Conservation (phyloP, 2,113 vertebrate species). For the Gnathonemus echidnorhynchus region DNA sequence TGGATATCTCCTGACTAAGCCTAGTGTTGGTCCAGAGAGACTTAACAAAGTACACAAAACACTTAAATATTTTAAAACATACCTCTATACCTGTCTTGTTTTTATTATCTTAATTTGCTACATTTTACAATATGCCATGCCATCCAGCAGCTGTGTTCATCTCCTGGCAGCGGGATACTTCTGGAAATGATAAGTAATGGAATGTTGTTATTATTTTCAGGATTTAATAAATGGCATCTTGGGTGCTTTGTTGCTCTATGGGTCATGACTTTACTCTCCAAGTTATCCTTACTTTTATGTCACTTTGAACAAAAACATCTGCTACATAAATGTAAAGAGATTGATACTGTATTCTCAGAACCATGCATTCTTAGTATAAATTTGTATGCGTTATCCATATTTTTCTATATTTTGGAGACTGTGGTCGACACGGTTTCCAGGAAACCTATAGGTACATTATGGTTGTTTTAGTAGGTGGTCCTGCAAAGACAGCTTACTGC, state of each 20-base stretch:
- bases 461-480: not conserved
- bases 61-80: not conserved
- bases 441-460: not conserved
- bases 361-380: not conserved
- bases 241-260: not conserved
- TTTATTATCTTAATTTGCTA: not conserved
- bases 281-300: not conserved
- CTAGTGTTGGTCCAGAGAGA: not conserved
- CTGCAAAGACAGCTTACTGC: not conserved
- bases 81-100: not conserved
- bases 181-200: not conserved
- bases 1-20: conserved; percentile 1
- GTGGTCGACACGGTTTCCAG: not conserved
- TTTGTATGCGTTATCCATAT: not conserved
- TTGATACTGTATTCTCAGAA: not conserved
- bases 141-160: not conserved
- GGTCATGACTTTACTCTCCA: not conserved
- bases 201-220: not conserved
- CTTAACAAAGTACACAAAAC: not conserved
- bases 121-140: not conserved
- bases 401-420: not conserved
- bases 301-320: not conserved
- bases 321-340: not conserved
- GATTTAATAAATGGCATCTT: not conserved
- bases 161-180: not conserved